Evolutionary conservation across 2,888 invertebrate genomes (phyloP), one percentile per base, ranked within the genome.

Genomic region (Luperina testacea): DNA sequence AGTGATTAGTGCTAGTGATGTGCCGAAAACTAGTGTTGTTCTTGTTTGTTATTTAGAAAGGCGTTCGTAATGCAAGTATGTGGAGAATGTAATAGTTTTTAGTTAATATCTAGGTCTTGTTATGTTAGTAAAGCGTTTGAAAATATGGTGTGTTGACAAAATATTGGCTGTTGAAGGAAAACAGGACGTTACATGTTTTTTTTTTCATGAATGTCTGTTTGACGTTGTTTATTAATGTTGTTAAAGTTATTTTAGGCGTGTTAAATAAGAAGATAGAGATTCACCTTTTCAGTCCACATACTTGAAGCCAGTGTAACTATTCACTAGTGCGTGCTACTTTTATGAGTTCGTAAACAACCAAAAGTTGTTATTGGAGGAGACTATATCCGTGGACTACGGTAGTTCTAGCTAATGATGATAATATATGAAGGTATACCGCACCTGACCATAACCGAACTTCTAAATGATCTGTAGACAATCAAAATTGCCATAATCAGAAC

Each of bases 31-130:
- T 38, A 67, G 84, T 87, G 82, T 72, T 77, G 72, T 59, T 74
- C 32, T 27, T 59, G 65, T 79, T 63, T 67, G 67, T 77, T 32
- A n/a, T 69, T 80, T 78, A 80, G 78, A 89, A 80, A 81, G 77
- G 79, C 45, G 72, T 71, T 77, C 63, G 42, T 75, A 81, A 89
- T 88, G 88, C 88, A 84, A 84, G 89, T 88, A 89, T 88, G 90
- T 88, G 69, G 59, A 38, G 79, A 83, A 79, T 82, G 80, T 51
- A 78, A 85, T 85, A 72, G 74, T 80, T 80, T 80, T 77, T 78
- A 89, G 80, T 77, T 82, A 69, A 80, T 80, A 89, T 82, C 82
- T 89, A 76, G 89, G 88, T 86, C 85, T 89, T 72, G 71, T 51
- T 79, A 64, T 72, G 71, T 51, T 79, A 64, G 68, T 78, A 64